Evolutionary conservation across 2,797 vertebrate species (phyloP), one percentile per base, ranked within the genome.

Genomic region (Coregonus sp.): DNA sequence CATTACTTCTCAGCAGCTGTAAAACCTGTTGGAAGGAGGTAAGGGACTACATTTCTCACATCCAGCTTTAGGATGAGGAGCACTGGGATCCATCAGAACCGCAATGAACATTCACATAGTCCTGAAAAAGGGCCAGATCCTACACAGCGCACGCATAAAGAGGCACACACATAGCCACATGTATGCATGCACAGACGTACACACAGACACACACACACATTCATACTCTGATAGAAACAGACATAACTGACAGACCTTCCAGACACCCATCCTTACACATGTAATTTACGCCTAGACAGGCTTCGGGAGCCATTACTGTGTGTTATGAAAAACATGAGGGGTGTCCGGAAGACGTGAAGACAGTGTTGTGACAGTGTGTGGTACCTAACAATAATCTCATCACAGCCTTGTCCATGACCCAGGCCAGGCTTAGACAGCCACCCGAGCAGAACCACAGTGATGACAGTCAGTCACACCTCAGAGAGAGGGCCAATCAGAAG

Each of bases 301-400:
- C 89, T 88, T 93, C 92, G 91, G 90, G 88, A 85, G 82, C 75
- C 11, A 72, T 81, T 88, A 89, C 90, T 86, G 77, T 74, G 77
- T 74, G 89, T 88, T 92, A 90, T 89, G 81, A 89, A 92, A 91
- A 94, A 93, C 91, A 91, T 84, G 80, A 77, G 76, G 89, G 89
- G 91, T 80, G 88, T 88, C 92, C 91, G 93, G 92, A 94, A 94
- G 89, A 90, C 89, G 90, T 91, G 89, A 90, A 91, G 91, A 89
- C 90, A 80, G 78, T 92, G 92, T 89, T 93, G 92, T 93, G 93
- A 95, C 94, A 93, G 86, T 89, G 91, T 86, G 88, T 88, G 86
- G 89, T 91, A 91, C 86, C 91, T 90, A 93, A 94, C 91, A 93
- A 92, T 94, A 87, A 81, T 86, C 90, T 91, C 90, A 91, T 92